These are phyloP conservation scores for Miniopterus natalensis DNA, from an alignment of 2,113 vertebrate genomes.

Conservation along the genomic window DNA sequence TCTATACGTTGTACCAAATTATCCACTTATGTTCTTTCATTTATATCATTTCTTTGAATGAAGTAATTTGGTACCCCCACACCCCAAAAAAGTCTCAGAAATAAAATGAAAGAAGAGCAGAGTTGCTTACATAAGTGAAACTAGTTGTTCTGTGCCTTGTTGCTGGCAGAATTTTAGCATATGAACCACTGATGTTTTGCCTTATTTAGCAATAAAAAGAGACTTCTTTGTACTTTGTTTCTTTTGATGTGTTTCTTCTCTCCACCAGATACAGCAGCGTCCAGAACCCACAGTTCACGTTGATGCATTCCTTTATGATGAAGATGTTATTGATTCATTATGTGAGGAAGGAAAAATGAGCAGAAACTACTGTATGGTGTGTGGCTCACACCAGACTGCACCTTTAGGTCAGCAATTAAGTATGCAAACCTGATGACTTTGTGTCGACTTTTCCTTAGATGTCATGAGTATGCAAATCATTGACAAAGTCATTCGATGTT, in stretches of 20 bases:
- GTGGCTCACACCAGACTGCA: conserved; percentile 92
- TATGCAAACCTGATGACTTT: conserved; percentile 42
- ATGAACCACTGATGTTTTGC: conserved; percentile 65
- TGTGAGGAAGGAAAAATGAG: conserved; percentile 95
- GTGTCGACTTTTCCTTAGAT: background rate
- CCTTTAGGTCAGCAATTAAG: conserved; percentile 89
- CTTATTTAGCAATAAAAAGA: conserved; percentile 78
- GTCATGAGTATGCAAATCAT: background rate
- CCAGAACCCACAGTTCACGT: conserved; percentile 91
- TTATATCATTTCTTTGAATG: background rate
- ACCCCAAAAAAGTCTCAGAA: background rate
- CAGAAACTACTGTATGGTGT: conserved; percentile 92
- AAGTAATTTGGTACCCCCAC: background rate
- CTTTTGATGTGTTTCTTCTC: conserved; percentile 76
- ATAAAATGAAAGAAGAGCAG: conserved; percentile 1
- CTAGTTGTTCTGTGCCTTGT: conserved; percentile 25
- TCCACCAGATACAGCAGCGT: conserved; percentile 90
- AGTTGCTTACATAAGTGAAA: conserved; percentile 14
- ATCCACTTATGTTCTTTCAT: background rate
- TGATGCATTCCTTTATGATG: conserved; percentile 96
- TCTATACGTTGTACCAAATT: background rate
- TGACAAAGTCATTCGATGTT: conserved; percentile 1
- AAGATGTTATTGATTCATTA: conserved; percentile 93
- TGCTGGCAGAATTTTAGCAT: conserved; percentile 50
- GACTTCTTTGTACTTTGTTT: conserved; percentile 74